A percentile compares a stretch with the other conserved stretches of the same genome.
These are phyloP conservation scores for Sepioteuthis lessoniana DNA, from an alignment of 2,888 invertebrate genomes.

Conservation along the genomic window DNA sequence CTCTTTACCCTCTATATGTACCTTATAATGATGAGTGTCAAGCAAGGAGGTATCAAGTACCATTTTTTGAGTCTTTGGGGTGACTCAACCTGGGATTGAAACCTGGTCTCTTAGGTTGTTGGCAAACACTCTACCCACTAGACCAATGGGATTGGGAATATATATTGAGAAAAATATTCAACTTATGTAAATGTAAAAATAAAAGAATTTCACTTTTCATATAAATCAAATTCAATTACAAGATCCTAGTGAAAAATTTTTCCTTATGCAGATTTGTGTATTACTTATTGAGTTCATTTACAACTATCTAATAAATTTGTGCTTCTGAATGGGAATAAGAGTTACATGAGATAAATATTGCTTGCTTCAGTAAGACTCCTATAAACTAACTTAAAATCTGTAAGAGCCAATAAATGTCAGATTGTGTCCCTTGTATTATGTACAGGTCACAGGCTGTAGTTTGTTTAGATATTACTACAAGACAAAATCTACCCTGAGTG, in stretches of 20 bases:
- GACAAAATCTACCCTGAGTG: slow-evolving; percentile 17
- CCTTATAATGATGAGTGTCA: too few relatives aligned
- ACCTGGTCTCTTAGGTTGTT: too few relatives aligned
- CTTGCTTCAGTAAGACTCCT: background rate
- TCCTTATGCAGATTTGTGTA: background rate
- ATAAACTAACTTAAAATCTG: background rate
- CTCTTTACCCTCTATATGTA: too few relatives aligned
- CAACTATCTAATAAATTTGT: background rate
- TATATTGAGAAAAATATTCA: background rate
- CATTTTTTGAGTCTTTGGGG: too few relatives aligned
- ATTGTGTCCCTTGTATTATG: slow-evolving; percentile 1
- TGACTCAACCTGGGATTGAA: too few relatives aligned
- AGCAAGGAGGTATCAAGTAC: too few relatives aligned
- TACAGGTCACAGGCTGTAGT: background rate
- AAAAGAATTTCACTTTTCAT: too few relatives aligned
- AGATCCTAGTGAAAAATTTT: background rate
- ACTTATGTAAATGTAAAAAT: too few relatives aligned
- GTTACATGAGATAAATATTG: background rate
- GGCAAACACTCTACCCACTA: too few relatives aligned
- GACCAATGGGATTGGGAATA: too few relatives aligned
- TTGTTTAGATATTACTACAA: background rate
- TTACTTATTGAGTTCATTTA: background rate
- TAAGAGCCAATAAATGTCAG: background rate
- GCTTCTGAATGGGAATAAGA: background rate
- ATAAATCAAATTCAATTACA: background rate